Evolutionary conservation across 2,888 invertebrate species (phyloP).

Genomic region (Microchrysa polita): DNA sequence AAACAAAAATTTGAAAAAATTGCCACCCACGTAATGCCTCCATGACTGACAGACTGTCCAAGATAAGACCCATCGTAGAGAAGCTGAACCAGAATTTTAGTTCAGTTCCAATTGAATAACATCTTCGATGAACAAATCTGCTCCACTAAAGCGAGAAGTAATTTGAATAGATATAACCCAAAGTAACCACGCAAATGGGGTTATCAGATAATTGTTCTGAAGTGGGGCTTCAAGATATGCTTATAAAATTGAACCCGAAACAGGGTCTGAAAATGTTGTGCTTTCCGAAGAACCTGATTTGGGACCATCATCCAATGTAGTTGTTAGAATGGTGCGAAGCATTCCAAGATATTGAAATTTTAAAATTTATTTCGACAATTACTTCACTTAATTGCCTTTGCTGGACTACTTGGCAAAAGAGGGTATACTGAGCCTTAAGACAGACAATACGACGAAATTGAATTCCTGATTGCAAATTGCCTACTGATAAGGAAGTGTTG

Average conservation of each 20-base stretch:
- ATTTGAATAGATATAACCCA: slow-evolving; percentile 56
- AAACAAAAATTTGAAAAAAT: neutral
- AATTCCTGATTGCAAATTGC: slow-evolving; percentile 46
- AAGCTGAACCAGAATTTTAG: slow-evolving; percentile 34
- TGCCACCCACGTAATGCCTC: neutral
- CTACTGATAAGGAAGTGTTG: slow-evolving; percentile 52
- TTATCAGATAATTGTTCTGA: slow-evolving; percentile 50
- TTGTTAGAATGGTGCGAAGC: slow-evolving; percentile 47
- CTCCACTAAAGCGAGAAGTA: too few relatives aligned
- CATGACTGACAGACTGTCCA: slow-evolving; percentile 8
- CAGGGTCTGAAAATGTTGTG: slow-evolving; percentile 46
- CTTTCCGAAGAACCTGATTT: slow-evolving; percentile 49
- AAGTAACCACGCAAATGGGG: slow-evolving; percentile 52
- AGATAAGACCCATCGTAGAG: slow-evolving; percentile 7
- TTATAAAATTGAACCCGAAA: slow-evolving; percentile 51
- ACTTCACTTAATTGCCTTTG: too few relatives aligned
- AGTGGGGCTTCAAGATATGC: slow-evolving; percentile 49
- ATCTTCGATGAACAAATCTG: slow-evolving; percentile 54
- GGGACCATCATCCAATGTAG: too few relatives aligned
- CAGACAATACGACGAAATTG: neutral
- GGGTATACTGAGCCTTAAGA: neutral
- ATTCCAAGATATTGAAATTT: slow-evolving; percentile 47
- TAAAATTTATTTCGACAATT: neutral
- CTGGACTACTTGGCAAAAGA: neutral
- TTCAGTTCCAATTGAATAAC: neutral